Percentiles rank a stretch among this genome's conserved stretches.
These are phyloP conservation scores for Reinhardtius hippoglossoides DNA, from an alignment of 2,113 vertebrate species.

Conservation along the genomic window DNA sequence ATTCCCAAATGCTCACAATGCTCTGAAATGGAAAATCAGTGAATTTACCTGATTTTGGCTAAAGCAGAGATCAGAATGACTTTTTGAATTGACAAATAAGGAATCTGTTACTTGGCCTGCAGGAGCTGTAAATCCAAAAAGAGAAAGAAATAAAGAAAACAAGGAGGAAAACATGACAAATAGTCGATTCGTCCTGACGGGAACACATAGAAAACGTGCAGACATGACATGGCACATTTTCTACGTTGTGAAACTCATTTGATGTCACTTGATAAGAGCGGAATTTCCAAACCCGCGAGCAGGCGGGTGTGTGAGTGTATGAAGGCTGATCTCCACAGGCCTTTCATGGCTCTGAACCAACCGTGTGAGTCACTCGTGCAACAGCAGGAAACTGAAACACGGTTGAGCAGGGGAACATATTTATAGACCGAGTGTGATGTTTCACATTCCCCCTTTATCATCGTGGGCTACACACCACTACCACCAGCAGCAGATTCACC, in stretches of 20 bases:
- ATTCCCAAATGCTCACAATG: no score
- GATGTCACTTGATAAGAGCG: neutral
- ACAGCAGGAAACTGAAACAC: conserved; percentile 64
- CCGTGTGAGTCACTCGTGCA: conserved; percentile 34
- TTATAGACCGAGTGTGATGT: conserved; percentile 80
- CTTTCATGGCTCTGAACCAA: conserved; percentile 39
- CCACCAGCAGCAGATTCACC: conserved; percentile 22
- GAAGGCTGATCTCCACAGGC: conserved; percentile 18
- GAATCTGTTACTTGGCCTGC: no score
- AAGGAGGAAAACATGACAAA: neutral
- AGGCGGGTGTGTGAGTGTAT: neutral
- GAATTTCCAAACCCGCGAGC: neutral
- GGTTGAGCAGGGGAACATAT: conserved; percentile 59
- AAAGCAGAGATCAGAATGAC: no score
- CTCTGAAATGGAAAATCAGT: no score
- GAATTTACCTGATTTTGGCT: no score
- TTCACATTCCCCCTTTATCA: conserved; percentile 78
- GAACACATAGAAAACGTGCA: neutral
- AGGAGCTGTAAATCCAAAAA: no score
- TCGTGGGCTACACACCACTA: conserved; percentile 20
- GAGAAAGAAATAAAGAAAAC: neutral
- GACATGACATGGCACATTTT: neutral
- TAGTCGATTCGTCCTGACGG: neutral
- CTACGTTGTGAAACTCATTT: neutral
- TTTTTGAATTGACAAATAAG: no score